Base-by-base conservation (phyloP, 2,113 vertebrate species). In the Opisthocomus hoazin region DNA sequence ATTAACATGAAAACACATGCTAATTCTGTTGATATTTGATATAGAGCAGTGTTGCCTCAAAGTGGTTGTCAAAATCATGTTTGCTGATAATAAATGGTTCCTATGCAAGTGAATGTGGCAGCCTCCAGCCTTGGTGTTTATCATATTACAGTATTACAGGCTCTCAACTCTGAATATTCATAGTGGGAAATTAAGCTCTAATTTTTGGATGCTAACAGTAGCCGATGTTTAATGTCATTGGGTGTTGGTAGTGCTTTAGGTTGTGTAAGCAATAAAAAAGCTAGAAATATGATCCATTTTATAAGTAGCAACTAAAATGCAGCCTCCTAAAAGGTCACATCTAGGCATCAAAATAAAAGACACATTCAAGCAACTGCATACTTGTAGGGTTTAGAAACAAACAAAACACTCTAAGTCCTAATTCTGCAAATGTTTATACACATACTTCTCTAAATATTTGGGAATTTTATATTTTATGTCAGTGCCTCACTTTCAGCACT, bases 1-100 rank as follows among this genome's bases (percentile, higher is more conserved):
- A 94, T 90, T 93, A 86, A 64, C 73, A 81, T 20, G 50, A 60
- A 90, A 94, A 90, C 2, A 7, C 92, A 77, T 54, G 74, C 76
- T 88, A 86, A 91, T 93, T 96, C 93, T 89, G 89, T 71, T 90
- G 61, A 89, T 97, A 87, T 54, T 91, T 93, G 88, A 94, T 90
- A 93, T 7, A 95, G 75, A 57, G 84, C 56, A 58, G 30, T 5
- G 77, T 50, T 81, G 51, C 46, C 76, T 74, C 90, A 80, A 89
- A 92, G 85, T 88, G 71, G 69, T 46, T 93, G 89, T 89, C 54
- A 96, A 85, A 97, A 50, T 43, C 92, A 22, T 12, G 94, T 94
- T 96, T 94, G 70, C 84, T 87, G 53, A 73, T 71, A 96, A 96
- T 74, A 91, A 92, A 56, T 15, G 19, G 82, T 43, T 95, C 60